Percentiles rank a stretch among this genome's conserved stretches.
These are phyloP conservation scores for Ditula angustiorana DNA, from an alignment of 2,888 invertebrate genomes.

Conservation along the genomic window DNA sequence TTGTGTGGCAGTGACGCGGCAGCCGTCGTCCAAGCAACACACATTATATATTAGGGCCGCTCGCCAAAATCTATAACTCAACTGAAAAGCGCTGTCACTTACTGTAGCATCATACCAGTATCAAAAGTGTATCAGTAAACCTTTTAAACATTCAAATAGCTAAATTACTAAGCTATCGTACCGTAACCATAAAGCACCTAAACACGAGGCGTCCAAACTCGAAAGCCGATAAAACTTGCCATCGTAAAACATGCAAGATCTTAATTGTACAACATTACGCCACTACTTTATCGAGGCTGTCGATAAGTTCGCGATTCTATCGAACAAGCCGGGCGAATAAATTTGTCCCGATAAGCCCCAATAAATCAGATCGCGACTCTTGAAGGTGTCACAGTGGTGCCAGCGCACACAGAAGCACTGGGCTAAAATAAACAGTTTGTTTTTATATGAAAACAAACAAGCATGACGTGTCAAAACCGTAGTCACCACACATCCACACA, in stretches of 20 bases:
- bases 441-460: too few species aligned
- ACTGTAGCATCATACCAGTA: too few species aligned
- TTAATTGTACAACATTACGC: slow-evolving; percentile 37
- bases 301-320: slow-evolving; percentile 49
- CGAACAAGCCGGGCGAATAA: slow-evolving; percentile 58
- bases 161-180: background rate
- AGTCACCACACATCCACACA: too few species aligned
- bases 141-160: background rate
- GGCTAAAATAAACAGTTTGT: background rate
- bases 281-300: slow-evolving; percentile 29
- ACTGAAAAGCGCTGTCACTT: too few species aligned
- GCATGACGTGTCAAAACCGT: too few species aligned
- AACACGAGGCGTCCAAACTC: slow-evolving; percentile 7
- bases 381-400: slow-evolving; percentile 46
- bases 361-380: slow-evolving; percentile 66
- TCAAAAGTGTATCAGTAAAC: too few species aligned
- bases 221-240: slow-evolving; percentile 20
- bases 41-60: too few species aligned
- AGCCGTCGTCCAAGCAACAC: too few species aligned
- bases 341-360: slow-evolving; percentile 67
- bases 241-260: slow-evolving; percentile 36
- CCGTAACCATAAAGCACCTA: background rate
- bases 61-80: too few species aligned
- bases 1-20: too few species aligned
- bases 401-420: background rate